Percentiles rank a stretch among this genome's conserved stretches.
These are phyloP conservation scores for Antennarius maculatus DNA, from an alignment of 2,797 vertebrate genomes.

Conservation along the genomic window DNA sequence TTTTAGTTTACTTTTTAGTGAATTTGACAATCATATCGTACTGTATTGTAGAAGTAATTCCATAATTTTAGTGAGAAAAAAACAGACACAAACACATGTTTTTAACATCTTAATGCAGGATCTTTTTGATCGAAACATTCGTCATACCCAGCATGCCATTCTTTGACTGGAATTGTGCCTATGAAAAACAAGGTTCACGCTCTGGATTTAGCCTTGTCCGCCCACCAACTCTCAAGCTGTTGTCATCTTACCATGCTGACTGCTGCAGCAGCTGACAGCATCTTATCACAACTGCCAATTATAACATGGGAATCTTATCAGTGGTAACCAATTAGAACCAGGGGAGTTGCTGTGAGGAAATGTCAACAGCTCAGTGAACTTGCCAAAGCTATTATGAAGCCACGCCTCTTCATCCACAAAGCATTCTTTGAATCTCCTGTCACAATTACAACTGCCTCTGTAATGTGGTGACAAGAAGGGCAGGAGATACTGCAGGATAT, in stretches of 20 bases:
- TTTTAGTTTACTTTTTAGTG: too few relatives aligned
- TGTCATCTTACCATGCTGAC: conserved; percentile 62
- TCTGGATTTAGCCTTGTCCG: conserved; percentile 50
- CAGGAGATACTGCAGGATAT: conserved; percentile 44
- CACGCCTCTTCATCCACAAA: conserved; percentile 58
- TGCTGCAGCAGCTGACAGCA: conserved; percentile 67
- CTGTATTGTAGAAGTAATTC: too few relatives aligned
- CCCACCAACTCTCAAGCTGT: conserved; percentile 53
- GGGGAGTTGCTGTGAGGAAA: conserved; percentile 72
- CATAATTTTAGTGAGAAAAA: neutral
- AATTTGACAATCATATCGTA: too few relatives aligned
- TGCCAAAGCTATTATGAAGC: conserved; percentile 70
- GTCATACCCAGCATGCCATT: conserved; percentile 7
- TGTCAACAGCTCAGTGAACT: conserved; percentile 81
- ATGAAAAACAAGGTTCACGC: conserved; percentile 53
- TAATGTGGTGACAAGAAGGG: conserved; percentile 55
- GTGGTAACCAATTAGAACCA: conserved; percentile 71
- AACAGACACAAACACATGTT: neutral
- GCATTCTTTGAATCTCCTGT: conserved; percentile 49
- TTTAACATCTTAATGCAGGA: neutral
- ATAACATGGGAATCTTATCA: conserved; percentile 78
- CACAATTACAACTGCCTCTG: conserved; percentile 44
- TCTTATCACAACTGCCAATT: conserved; percentile 82
- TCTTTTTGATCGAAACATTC: conserved; percentile 6
- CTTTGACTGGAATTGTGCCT: conserved; percentile 25